Percentiles rank a stretch among this genome's conserved stretches.
Evolutionary conservation across 1,140 invertebrate genomes (phyloP).

Genomic region (Mactra quadrangularis): DNA sequence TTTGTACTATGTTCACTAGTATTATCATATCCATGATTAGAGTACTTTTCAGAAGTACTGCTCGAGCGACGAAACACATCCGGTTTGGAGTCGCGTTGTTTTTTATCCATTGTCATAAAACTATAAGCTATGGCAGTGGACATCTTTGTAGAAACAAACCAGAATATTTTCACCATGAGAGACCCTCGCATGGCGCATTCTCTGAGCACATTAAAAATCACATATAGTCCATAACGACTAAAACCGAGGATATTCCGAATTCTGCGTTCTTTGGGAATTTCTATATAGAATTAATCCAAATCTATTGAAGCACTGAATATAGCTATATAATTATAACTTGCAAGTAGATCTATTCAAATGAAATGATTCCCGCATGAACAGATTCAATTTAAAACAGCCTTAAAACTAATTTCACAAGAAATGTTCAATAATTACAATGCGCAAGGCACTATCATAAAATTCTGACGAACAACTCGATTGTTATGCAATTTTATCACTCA

Average conservation of each 20-base stretch:
- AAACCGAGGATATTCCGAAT: neutral
- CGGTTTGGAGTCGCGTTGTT: neutral
- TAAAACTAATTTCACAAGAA: too few species aligned
- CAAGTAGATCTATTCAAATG: too few species aligned
- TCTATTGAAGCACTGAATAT: too few species aligned
- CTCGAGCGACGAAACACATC: neutral
- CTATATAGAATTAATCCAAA: too few species aligned
- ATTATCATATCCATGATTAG: conserved; percentile 42
- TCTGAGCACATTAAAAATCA: conserved; percentile 1
- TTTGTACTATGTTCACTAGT: conserved; percentile 30
- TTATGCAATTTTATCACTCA: too few species aligned
- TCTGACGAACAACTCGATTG: too few species aligned
- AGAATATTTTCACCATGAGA: conserved; percentile 3
- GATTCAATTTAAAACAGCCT: too few species aligned
- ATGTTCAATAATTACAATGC: too few species aligned
- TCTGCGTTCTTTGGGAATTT: too few species aligned
- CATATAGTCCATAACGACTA: neutral
- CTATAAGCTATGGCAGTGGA: conserved; percentile 57
- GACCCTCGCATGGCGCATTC: conserved; percentile 43
- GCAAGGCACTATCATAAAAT: too few species aligned
- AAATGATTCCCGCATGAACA: too few species aligned
- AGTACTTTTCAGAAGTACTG: conserved; percentile 22
- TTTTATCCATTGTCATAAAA: conserved; percentile 47
- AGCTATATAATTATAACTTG: too few species aligned
- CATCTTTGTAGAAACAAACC: conserved; percentile 34